Conservation (phyloP, 2,888 invertebrate species). For the Chymomyza amoena region DNA sequence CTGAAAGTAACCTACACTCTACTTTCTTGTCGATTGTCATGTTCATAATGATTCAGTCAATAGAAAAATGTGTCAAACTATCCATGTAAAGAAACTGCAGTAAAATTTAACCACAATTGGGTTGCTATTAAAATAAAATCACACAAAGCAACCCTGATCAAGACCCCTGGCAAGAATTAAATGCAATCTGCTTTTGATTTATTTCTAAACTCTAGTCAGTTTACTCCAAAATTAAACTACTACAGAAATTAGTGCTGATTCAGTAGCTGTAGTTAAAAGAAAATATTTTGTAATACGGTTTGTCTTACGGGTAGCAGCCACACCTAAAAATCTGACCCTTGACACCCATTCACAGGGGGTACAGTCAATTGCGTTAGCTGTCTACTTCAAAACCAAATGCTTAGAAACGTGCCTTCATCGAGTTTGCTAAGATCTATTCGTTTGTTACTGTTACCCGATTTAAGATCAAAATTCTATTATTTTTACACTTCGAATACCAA, state of each 20-base stretch:
- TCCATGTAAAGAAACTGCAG: not conserved
- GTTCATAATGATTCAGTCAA: not conserved
- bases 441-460: not conserved
- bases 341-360: conserved; percentile 31
- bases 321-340: conserved; percentile 55
- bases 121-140: not conserved
- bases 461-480: not conserved
- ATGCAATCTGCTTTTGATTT: not conserved
- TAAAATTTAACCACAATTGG: not conserved
- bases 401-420: too few relatives aligned
- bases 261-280: conserved; percentile 2
- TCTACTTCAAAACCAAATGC: not conserved
- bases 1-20: too few relatives aligned
- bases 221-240: not conserved
- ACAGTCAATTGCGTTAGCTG: not conserved
- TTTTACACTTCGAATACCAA: not conserved
- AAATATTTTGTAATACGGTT: conserved; percentile 13
- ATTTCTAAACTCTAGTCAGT: not conserved
- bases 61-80: not conserved
- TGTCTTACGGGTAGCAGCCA: not conserved
- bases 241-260: not conserved
- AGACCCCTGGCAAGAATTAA: not conserved
- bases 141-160: not conserved
- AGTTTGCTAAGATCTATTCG: not conserved
- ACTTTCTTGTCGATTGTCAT: not conserved